A percentile compares a stretch with the other conserved stretches of the same genome.
phyloP scores from a whole-genome alignment of 2,797 vertebrate species.

The Vultur gryphus region DNA sequence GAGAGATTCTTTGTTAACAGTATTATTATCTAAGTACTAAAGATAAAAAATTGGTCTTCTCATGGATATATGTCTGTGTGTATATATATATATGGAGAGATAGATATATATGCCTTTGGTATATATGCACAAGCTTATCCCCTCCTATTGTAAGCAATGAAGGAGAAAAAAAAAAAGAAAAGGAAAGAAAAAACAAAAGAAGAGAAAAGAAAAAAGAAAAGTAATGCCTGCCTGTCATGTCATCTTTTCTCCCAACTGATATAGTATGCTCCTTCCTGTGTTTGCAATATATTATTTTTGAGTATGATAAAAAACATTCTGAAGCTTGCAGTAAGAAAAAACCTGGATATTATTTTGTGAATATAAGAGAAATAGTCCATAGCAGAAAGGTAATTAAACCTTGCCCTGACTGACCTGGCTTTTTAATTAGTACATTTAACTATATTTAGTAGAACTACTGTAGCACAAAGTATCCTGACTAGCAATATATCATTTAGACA shows the following conservation, averaged over 20 bases:
- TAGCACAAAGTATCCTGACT: background rate
- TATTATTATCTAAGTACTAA: background rate
- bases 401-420: background rate
- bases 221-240: background rate
- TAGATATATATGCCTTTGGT: background rate
- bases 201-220: background rate
- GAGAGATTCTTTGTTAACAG: background rate
- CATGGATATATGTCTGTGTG: background rate
- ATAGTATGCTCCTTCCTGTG: background rate
- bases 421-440: conserved; percentile 13
- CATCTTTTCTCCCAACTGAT: background rate
- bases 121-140: background rate
- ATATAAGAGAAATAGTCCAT: background rate
- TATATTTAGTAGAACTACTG: background rate
- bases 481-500: background rate
- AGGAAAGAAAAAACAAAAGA: rapidly evolving
- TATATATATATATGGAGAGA: background rate
- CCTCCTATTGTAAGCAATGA: background rate
- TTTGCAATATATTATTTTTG: background rate
- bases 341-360: background rate
- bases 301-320: background rate
- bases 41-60: background rate
- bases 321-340: background rate
- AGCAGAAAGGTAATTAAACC: background rate
- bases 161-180: background rate